Conservation (phyloP, 2,888 invertebrate genomes). For the Syrphus vitripennis region DNA sequence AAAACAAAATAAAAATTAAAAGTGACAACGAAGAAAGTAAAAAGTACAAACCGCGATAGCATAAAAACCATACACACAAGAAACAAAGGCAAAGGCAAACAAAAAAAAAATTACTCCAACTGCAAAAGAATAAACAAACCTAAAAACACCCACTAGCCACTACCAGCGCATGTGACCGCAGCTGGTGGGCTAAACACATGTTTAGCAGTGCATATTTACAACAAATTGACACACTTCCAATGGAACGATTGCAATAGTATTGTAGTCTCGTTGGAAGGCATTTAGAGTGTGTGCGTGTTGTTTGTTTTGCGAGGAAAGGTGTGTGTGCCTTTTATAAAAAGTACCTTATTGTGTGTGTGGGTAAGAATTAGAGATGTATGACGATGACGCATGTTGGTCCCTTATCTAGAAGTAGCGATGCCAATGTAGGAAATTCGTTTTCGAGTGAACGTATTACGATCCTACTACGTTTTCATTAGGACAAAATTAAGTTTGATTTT, state of each 20-base stretch:
- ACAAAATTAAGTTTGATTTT: too few species aligned
- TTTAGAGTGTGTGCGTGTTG: background rate
- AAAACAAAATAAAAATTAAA: background rate
- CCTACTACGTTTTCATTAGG: too few species aligned
- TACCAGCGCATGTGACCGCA: conserved; percentile 21
- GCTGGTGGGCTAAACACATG: conserved; percentile 44
- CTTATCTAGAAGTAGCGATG: background rate
- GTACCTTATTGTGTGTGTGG: background rate
- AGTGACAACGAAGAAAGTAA: conserved; percentile 24
- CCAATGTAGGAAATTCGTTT: background rate
- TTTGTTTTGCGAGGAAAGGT: background rate
- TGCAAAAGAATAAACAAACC: conserved; percentile 31
- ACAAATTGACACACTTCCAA: conserved; percentile 34
- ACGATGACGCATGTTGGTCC: conserved; percentile 10
- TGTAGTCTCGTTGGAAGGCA: conserved; percentile 30
- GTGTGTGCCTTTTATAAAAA: background rate
- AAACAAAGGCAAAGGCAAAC: background rate
- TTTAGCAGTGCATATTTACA: conserved; percentile 30
- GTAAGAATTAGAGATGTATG: too few species aligned
- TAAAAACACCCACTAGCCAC: conserved; percentile 37
- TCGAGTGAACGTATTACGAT: too few species aligned
- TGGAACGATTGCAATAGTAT: conserved; percentile 32
- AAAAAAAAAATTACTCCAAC: background rate
- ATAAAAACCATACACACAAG: background rate
- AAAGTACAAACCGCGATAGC: conserved; percentile 4